phyloP scores from a whole-genome alignment of 1,140 invertebrate genomes.

The Oedothorax gibbosus region DNA sequence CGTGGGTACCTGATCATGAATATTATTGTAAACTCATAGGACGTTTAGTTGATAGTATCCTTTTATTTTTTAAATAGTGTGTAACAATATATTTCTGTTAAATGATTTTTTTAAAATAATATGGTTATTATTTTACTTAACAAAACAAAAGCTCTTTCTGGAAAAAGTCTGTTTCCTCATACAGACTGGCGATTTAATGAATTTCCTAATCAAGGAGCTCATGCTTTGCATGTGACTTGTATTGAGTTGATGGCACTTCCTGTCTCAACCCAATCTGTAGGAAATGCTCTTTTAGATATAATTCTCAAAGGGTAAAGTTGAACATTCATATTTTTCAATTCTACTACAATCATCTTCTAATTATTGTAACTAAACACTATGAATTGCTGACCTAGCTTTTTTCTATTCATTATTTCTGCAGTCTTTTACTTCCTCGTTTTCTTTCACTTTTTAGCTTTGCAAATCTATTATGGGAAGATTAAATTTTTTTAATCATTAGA shows the following conservation, averaged over 20 bases:
- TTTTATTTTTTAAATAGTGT: too few relatives aligned
- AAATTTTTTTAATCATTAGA: too few relatives aligned
- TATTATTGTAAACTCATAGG: slow-evolving; percentile 88
- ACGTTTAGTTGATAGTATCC: slow-evolving; percentile 79
- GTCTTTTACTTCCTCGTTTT: too few relatives aligned
- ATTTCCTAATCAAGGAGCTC: slow-evolving; percentile 93
- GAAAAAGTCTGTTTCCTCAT: slow-evolving; percentile 82
- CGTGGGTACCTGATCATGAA: slow-evolving; percentile 88
- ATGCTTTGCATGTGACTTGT: slow-evolving; percentile 92
- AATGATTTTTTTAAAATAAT: too few relatives aligned
- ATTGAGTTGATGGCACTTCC: slow-evolving; percentile 95
- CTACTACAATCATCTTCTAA: too few relatives aligned
- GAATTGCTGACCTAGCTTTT: too few relatives aligned
- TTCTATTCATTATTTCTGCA: too few relatives aligned
- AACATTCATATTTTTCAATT: not conserved
- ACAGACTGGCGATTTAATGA: slow-evolving; percentile 98
- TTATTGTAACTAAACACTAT: too few relatives aligned
- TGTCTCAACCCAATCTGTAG: slow-evolving; percentile 80
- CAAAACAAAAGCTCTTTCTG: slow-evolving; percentile 74
- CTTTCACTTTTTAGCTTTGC: too few relatives aligned
- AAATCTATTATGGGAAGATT: too few relatives aligned
- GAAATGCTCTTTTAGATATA: slow-evolving; percentile 86
- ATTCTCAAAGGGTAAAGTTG: slow-evolving; percentile 80
- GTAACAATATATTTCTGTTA: too few relatives aligned
- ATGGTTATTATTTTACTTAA: too few relatives aligned